phyloP scores from a whole-genome alignment of 2,888 invertebrate species.

The Matsumyia berberina region DNA sequence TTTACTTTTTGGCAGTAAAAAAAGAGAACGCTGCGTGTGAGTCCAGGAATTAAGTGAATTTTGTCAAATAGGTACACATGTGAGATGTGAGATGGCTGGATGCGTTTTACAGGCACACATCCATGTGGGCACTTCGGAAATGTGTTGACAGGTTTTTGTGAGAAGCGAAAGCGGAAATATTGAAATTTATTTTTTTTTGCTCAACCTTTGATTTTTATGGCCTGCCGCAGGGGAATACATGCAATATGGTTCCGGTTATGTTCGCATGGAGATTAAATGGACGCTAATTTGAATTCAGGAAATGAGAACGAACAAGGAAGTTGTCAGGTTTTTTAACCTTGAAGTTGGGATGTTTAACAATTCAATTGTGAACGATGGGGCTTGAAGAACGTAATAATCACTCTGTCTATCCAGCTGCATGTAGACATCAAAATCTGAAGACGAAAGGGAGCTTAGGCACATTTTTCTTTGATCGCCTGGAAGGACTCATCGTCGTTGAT shows the following conservation, averaged over 20 bases:
- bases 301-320: background rate
- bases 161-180: background rate
- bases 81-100: background rate
- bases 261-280: background rate
- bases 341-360: too few relatives aligned
- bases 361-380: too few relatives aligned
- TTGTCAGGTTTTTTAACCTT: too few relatives aligned
- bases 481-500: too few relatives aligned
- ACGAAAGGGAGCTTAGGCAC: too few relatives aligned
- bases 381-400: too few relatives aligned
- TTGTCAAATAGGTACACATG: background rate
- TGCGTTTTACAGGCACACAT: background rate
- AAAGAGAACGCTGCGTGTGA: conserved; percentile 81
- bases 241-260: background rate
- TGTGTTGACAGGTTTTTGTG: conserved; percentile 22
- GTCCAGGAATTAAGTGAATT: conserved; percentile 83
- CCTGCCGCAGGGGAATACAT: conserved; percentile 9
- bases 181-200: conserved; percentile 1
- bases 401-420: too few relatives aligned
- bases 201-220: conserved; percentile 1
- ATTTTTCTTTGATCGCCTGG: too few relatives aligned
- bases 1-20: conserved; percentile 22
- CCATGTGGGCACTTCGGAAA: background rate
- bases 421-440: too few relatives aligned
- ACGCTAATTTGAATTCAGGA: background rate